Evolutionary conservation across 1,140 invertebrate species (phyloP).

Genomic region (Lethrus apterus): DNA sequence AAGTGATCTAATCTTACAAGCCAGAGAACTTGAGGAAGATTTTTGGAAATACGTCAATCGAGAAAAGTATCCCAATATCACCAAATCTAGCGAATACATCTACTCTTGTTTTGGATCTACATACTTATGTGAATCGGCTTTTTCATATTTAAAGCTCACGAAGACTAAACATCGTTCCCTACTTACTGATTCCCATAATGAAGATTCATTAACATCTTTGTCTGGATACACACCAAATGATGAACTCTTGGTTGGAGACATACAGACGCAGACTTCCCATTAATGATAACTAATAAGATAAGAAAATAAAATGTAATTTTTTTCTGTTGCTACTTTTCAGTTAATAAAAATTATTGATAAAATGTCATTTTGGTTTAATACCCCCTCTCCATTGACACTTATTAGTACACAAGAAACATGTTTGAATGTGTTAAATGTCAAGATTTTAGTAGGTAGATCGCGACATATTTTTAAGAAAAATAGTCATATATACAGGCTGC

Average conservation of each 20-base stretch:
- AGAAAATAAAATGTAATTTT: conserved; percentile 6
- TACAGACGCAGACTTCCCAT: conserved; percentile 6
- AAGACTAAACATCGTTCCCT: too few species aligned
- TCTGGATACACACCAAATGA: conserved; percentile 6
- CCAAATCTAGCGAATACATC: conserved; percentile 13
- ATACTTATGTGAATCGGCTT: conserved; percentile 8
- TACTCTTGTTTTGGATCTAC: background rate
- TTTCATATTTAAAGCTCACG: too few species aligned
- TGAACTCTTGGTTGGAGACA: conserved; percentile 2
- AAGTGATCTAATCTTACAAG: conserved; percentile 21
- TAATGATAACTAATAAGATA: conserved; percentile 2
- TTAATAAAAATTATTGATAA: conserved; percentile 11
- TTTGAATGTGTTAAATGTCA: too few species aligned
- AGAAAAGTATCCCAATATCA: conserved; percentile 11
- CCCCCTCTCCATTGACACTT: too few species aligned
- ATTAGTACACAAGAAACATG: too few species aligned
- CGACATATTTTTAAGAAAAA: too few species aligned
- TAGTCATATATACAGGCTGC: too few species aligned
- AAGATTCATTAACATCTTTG: conserved; percentile 6
- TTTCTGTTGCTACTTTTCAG: conserved; percentile 1
- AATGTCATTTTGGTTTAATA: too few species aligned
- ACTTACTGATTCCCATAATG: too few species aligned
- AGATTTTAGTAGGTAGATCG: too few species aligned
- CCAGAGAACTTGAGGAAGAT: conserved; percentile 17
- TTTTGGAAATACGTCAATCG: conserved; percentile 10